Evolutionary conservation across 2,113 vertebrate genomes (phyloP), one percentile per base, ranked within the genome.

Genomic region (Phycodurus eques): DNA sequence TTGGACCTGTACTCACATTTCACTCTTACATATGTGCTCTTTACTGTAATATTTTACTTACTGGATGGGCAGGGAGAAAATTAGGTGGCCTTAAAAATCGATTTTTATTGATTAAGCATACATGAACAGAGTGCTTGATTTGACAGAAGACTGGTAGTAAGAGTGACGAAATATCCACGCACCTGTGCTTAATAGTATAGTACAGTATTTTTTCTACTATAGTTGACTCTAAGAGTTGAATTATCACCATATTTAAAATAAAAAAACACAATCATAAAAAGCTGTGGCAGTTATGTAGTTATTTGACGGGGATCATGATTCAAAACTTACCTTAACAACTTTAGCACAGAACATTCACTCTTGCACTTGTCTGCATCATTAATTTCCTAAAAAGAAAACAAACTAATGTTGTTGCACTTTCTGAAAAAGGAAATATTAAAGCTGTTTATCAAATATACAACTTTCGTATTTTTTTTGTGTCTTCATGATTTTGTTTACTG

Each of bases 101-200:
- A 20, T 81, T 59, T 39, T n/a, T 49, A 80, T 72, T 79, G 77
- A 86, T 80, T 70, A 67, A 20, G 51, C 19, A 79, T 76, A 65
- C 61, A 77, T 44, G 43, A 61, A 59, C 31, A 1, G 54, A 67
- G 44, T 33, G 12, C 12, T 39, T 56, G 39, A 73, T 31, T 39
- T 39, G 27, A 53, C 61, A 75, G 51, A 65, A 77, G 72, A 78
- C 71, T 77, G 11, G 56, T 27, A 27, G 22, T 13, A 59, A 59
- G 56, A 14, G n/a, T 12, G 56, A 59, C 12, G 22, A 59, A 22
- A 31, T n/a, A 31, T 59, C n/a, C 22, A 12, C 0, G 22, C 11
- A 22, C 54, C 2, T 2, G 9, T n/a, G 53, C 53, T n/a, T 56
- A 56, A 5, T 19, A 51, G 17, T 17, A 17, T 3, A 51, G 17